Base-by-base conservation (phyloP, 2,888 invertebrate genomes). In the Stictocephala bisonia region DNA sequence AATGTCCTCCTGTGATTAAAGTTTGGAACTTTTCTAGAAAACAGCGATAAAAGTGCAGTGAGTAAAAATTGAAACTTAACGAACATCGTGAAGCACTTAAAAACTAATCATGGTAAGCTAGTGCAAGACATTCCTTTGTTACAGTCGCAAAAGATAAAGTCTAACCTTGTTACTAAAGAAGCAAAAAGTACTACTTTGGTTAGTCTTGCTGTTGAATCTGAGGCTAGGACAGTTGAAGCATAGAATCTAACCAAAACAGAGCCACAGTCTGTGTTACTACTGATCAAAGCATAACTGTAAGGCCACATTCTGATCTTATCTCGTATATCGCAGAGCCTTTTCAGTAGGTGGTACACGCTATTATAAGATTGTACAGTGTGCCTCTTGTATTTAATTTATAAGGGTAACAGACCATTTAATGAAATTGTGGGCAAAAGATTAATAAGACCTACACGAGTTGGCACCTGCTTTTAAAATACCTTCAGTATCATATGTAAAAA, bases 391-490 rank as follows among this genome's bases (percentile, higher is more conserved):
- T 53, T 53, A 18, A 53, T 53, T 20, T 53, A 22, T 53, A 53
- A 53, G 27, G 53, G 20, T 22, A 69, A 69, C 9, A 9, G 69
- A 15, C 69, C 69, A 20, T 69, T 69, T 27, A 9, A 7, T 9
- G 31, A 51, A 7, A 15, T 69, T 2, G 51, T 51, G 18, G 69
- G 69, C 2, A 4, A 51, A 27, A 51, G 69, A 20, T 69, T 50
- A 15, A 69, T 27, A 51, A 3, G 29, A 15, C 69, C 51, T 69
- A 13, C 26, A 69, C 27, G 69, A 69, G 26, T 51, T 69, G 50
- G 51, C 51, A 7, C 69, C 69, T 29, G n/a, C 44, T 26, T 69
- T n/a, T 69, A 69, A 69, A 48, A 69, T 69, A 13, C 50, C 69
- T 15, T 69, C 48, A 13, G 51, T 26, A 3, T 6, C 3, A n/a